Evolutionary conservation across 2,888 invertebrate species (phyloP).

Genomic region (Belgica antarctica): DNA sequence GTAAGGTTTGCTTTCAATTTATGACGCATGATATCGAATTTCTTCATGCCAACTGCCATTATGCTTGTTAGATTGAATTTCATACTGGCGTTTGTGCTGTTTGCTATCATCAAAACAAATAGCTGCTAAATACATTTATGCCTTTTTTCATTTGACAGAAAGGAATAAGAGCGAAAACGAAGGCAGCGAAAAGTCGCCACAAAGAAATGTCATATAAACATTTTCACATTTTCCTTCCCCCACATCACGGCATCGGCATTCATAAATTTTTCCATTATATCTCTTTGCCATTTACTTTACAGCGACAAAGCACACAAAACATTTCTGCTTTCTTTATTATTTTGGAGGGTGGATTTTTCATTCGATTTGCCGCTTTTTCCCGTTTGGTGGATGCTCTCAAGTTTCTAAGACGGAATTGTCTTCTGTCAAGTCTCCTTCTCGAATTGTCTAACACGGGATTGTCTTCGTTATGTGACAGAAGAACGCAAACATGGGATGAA

Average conservation of each 20-base stretch:
- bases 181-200: neutral
- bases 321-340: neutral
- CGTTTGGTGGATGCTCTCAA: neutral
- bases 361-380: neutral
- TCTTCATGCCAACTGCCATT: too few species aligned
- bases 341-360: neutral
- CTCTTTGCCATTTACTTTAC: constrained; percentile 36
- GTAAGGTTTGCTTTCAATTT: too few species aligned
- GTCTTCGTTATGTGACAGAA: constrained; percentile 14
- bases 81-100: neutral
- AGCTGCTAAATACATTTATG: constrained; percentile 40
- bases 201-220: constrained; percentile 38
- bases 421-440: too few species aligned
- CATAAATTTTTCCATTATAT: constrained; percentile 39
- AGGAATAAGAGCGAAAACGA: neutral
- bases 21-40: too few species aligned
- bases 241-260: neutral
- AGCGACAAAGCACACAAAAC: constrained; percentile 1
- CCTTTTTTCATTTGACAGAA: neutral
- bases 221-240: constrained; percentile 8
- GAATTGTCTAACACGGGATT: constrained; percentile 20
- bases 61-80: neutral
- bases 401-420: constrained; percentile 24
- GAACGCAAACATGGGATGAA: neutral
- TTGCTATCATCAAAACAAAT: neutral